A percentile compares a stretch with the other conserved stretches of the same genome.
Evolutionary conservation across 2,113 vertebrate genomes (phyloP).

Genomic region (Bombycilla garrulus): DNA sequence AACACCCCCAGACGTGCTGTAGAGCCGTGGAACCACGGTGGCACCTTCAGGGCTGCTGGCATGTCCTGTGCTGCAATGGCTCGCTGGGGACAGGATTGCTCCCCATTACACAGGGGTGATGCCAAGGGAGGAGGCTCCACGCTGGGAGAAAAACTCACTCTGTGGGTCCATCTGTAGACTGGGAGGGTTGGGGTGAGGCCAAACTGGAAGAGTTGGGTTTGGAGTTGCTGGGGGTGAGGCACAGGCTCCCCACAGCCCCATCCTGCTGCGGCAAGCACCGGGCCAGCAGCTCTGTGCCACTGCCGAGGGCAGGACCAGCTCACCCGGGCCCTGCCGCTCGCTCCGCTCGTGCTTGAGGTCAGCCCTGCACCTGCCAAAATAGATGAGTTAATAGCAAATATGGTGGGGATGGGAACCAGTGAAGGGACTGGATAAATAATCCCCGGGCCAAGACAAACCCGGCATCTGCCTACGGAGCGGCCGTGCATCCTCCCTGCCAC

Average conservation of each 20-base stretch:
- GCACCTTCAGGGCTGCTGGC: neutral
- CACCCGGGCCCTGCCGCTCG: neutral
- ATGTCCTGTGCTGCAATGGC: rapidly evolving
- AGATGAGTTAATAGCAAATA: constrained; percentile 65
- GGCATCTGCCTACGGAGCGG: constrained; percentile 5
- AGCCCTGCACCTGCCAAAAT: constrained; percentile 62
- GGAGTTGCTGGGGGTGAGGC: neutral
- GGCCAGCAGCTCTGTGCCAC: neutral
- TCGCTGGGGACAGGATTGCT: neutral
- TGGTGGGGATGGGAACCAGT: constrained; percentile 15
- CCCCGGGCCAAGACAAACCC: constrained; percentile 55
- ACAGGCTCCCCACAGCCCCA: neutral
- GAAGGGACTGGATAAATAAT: constrained; percentile 52
- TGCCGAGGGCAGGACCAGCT: neutral
- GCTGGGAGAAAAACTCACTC: neutral
- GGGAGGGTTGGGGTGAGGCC: neutral
- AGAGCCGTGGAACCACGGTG: rapidly evolving
- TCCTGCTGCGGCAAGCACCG: rapidly evolving
- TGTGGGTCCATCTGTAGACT: neutral
- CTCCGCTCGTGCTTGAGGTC: constrained; percentile 33
- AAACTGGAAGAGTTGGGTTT: neutral
- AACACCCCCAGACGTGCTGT: too few species aligned
- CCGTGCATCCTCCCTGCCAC: neutral
- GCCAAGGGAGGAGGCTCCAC: neutral
- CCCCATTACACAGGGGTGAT: rapidly evolving